Evolutionary conservation across 2,113 vertebrate species (phyloP).

Genomic region (Sinocyclocheilus grahami): DNA sequence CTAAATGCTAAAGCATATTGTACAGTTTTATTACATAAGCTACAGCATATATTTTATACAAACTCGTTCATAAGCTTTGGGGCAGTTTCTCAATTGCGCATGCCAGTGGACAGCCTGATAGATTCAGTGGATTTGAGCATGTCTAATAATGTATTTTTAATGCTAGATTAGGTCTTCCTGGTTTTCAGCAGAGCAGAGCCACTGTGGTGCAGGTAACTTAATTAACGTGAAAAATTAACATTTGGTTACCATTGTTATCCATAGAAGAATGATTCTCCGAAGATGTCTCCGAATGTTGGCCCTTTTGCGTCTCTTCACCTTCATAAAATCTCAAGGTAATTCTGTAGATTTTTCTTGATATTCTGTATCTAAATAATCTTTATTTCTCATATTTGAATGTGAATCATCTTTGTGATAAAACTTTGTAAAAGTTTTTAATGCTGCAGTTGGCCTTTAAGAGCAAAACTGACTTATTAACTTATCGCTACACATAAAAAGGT

Average conservation of each 20-base stretch:
- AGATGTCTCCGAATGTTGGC: constrained; percentile 68
- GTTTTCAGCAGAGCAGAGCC: not conserved
- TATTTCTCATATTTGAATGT: not conserved
- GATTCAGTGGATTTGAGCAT: not conserved
- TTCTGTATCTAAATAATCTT: not conserved
- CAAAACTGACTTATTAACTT: not conserved
- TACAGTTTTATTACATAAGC: no score
- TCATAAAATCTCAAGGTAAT: constrained; percentile 75
- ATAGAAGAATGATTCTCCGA: constrained; percentile 73
- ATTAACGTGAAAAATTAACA: not conserved
- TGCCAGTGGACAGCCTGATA: not conserved
- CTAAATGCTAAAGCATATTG: not conserved
- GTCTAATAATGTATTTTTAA: not conserved
- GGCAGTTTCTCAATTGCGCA: not conserved
- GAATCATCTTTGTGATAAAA: no score
- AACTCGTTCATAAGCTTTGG: not conserved
- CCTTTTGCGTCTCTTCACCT: constrained; percentile 70
- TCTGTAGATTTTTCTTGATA: not conserved
- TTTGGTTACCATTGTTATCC: constrained; percentile 15
- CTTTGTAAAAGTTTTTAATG: no score
- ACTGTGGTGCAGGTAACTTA: not conserved
- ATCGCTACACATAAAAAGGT: not conserved
- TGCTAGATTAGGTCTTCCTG: not conserved
- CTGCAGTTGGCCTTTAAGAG: no score
- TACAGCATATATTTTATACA: not conserved